Base-by-base conservation (phyloP, 1,140 invertebrate genomes). In the Pseudomyrmex pallidus region DNA sequence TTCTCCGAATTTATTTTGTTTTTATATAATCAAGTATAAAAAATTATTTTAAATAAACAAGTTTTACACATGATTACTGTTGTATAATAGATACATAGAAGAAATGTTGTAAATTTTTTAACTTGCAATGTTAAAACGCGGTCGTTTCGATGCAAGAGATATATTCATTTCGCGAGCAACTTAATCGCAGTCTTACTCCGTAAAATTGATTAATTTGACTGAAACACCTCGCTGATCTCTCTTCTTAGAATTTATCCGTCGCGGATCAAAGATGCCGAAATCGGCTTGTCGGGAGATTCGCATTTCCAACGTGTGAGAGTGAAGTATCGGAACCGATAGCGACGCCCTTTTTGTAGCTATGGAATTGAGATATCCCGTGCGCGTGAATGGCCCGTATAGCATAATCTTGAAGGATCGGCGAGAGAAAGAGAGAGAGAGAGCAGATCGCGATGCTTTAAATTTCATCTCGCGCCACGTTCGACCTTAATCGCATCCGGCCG, bases 401-500 rank as follows among this genome's bases (percentile, higher is more conserved):
- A 70, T 82, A 77, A 77, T 86, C 80, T 84, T 66, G 61, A 84
- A 83, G 56, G 80, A 70, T 87, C 70, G 62, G n/a, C 52, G 62
- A 70, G 61, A 74, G 59, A 35, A 7, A 35, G 35, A 35, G 46
- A 22, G 20, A 22, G 0, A 48, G 66, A 25, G 25, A 25, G 25
- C 25, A 25, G 25, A 25, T 25, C 25, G 25, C 48, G 74, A 87
- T 61, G 64, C 85, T 87, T 87, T 87, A 87, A 87, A 87, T 87
- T 87, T 87, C 86, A 87, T 87, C 86, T 62, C n/a, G 74, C 82
- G 20, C 85, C 70, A 52, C 72, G 20, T 59, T 61, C 86, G 85
- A 87, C 85, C 85, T 87, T 84, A 84, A 87, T 88, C 86, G 86
- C 80, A 83, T 85, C 62, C 87, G 63, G 17, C 68, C 72, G 87